Conservation (phyloP, 2,113 vertebrate species). For the Lanius collurio region DNA sequence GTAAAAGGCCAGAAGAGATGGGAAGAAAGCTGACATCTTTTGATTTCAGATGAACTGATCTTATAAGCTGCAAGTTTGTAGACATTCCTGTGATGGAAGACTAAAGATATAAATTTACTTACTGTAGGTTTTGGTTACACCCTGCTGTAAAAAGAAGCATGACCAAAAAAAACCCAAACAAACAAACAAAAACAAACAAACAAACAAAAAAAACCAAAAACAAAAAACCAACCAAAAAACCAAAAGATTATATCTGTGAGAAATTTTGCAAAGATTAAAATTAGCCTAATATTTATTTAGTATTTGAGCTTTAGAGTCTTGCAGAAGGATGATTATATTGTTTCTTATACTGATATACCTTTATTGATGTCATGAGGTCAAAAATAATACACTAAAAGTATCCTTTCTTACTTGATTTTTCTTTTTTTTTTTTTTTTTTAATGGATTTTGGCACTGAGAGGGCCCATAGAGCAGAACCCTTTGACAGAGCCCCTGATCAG, state of each 20-base stretch:
- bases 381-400: not conserved
- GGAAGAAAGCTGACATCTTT: not conserved
- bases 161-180: not conserved
- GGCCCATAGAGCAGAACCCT: not conserved
- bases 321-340: not conserved
- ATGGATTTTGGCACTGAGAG: not conserved
- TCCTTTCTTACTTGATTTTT: not conserved
- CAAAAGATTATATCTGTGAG: not conserved
- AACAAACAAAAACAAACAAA: too few species aligned
- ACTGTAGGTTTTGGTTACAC: not conserved
- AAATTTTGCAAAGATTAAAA: not conserved
- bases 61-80: not conserved
- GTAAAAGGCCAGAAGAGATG: not conserved
- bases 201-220: too few species aligned
- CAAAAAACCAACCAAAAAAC: too few species aligned
- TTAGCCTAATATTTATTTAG: not conserved
- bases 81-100: accelerated
- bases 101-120: not conserved
- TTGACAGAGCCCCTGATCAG: not conserved
- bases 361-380: not conserved
- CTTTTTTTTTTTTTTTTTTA: not conserved
- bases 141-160: not conserved
- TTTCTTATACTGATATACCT: not conserved
- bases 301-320: not conserved
- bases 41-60: not conserved